phyloP scores from a whole-genome alignment of 2,797 vertebrate species.

The Sebastiscus tertius region DNA sequence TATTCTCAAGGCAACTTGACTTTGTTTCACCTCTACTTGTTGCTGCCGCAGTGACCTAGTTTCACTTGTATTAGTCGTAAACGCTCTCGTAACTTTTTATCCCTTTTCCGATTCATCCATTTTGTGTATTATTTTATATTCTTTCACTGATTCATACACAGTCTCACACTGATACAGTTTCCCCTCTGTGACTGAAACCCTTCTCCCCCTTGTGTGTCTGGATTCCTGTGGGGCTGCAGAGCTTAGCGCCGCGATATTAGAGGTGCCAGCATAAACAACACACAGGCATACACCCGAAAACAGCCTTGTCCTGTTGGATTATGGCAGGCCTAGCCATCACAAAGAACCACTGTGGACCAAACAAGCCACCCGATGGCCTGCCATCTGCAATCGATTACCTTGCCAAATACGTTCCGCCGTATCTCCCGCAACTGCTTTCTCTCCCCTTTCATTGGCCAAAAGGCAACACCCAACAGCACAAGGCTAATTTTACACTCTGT shows the following conservation, averaged over 20 bases:
- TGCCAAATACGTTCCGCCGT: constrained; percentile 66
- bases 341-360: constrained; percentile 76
- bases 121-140: not conserved
- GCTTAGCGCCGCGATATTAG: constrained; percentile 60
- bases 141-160: not conserved
- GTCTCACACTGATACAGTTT: constrained; percentile 17
- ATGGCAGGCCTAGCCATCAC: constrained; percentile 60
- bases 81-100: not conserved
- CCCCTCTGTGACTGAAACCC: constrained; percentile 32
- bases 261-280: constrained; percentile 65
- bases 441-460: constrained; percentile 56
- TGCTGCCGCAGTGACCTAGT: not conserved
- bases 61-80: not conserved
- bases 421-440: constrained; percentile 61
- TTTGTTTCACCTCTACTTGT: not conserved
- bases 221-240: constrained; percentile 61
- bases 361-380: constrained; percentile 52
- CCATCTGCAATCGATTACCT: constrained; percentile 80
- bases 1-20: not conserved
- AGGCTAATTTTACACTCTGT: constrained; percentile 65
- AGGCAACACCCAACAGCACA: constrained; percentile 65
- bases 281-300: constrained; percentile 42
- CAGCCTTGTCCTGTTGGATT: constrained; percentile 62
- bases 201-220: constrained; percentile 46
- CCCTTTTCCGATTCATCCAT: not conserved